phyloP scores from a whole-genome alignment of 2,797 vertebrate genomes.

The Sebastes melanostomus region DNA sequence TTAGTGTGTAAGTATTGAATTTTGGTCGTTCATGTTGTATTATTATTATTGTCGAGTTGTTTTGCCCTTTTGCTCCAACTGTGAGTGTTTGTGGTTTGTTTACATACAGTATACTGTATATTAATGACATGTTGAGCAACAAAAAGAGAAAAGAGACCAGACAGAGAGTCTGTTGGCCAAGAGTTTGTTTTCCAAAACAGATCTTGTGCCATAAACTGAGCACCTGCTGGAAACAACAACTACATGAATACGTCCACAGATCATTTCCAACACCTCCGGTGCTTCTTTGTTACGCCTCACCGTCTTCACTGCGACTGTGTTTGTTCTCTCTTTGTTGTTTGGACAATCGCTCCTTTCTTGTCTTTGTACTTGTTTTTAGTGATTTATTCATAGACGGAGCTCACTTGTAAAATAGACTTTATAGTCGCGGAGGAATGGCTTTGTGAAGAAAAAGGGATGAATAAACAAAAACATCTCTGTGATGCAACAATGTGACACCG shows the following conservation, averaged over 20 bases:
- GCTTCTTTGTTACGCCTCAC: neutral
- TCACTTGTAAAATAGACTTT: slow-evolving; percentile 25
- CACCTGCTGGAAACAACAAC: neutral
- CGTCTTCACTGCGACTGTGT: slow-evolving; percentile 1
- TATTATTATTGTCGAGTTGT: neutral
- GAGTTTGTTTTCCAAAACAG: neutral
- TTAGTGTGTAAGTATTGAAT: neutral
- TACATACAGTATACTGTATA: neutral
- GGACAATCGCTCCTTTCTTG: slow-evolving; percentile 5
- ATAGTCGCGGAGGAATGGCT: slow-evolving; percentile 7
- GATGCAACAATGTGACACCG: slow-evolving; percentile 41
- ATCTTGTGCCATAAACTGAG: neutral
- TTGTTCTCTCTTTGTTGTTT: slow-evolving; percentile 26
- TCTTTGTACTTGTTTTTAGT: slow-evolving; percentile 27
- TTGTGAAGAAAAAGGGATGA: slow-evolving; percentile 1
- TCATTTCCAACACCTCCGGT: neutral
- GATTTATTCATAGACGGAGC: slow-evolving; percentile 53
- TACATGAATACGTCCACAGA: neutral
- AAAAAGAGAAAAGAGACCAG: neutral
- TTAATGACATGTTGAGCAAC: too few relatives aligned
- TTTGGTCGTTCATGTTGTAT: neutral
- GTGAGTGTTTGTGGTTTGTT: neutral
- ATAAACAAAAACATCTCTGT: slow-evolving; percentile 40
- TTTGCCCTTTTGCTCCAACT: neutral
- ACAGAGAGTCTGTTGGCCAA: neutral